Conservation (phyloP, 2,888 invertebrate genomes). For the Conomelus anceps region DNA sequence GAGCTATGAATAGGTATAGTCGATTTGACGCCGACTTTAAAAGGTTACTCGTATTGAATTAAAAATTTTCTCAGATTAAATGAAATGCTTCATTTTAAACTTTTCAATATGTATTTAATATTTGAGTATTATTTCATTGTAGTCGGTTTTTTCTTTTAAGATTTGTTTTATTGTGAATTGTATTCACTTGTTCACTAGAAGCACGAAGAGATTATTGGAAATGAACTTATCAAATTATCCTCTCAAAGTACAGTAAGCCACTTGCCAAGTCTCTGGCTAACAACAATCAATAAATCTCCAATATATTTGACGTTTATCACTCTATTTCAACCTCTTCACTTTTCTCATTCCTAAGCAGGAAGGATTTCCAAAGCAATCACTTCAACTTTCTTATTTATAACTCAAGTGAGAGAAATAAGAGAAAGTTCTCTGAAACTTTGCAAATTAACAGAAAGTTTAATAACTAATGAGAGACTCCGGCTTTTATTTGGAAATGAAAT, state of each 20-base stretch:
- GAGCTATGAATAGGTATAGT: no score
- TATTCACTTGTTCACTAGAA: no score
- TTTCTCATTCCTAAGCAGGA: not conserved
- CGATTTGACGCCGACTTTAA: no score
- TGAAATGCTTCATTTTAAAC: no score
- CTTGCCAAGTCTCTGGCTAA: not conserved
- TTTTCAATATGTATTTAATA: no score
- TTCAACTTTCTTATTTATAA: not conserved
- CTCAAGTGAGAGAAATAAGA: not conserved
- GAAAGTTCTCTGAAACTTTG: not conserved
- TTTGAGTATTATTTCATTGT: no score
- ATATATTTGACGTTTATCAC: not conserved
- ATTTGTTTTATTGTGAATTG: no score
- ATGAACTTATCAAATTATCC: not conserved
- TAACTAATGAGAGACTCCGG: not conserved
- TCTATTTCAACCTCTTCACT: not conserved
- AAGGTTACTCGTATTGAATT: no score
- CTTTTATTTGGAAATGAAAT: not conserved
- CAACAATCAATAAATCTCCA: not conserved
- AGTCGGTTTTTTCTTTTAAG: no score
- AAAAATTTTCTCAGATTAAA: no score
- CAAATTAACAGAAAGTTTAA: not conserved
- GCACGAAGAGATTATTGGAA: no score
- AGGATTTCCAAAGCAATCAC: not conserved
- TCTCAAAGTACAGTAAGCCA: not conserved